Evolutionary conservation across 37 sponge, comb jelly and placozoan species (phyloP), one percentile per base, ranked within the genome.

Genomic region (Hexactinellida sp.): DNA sequence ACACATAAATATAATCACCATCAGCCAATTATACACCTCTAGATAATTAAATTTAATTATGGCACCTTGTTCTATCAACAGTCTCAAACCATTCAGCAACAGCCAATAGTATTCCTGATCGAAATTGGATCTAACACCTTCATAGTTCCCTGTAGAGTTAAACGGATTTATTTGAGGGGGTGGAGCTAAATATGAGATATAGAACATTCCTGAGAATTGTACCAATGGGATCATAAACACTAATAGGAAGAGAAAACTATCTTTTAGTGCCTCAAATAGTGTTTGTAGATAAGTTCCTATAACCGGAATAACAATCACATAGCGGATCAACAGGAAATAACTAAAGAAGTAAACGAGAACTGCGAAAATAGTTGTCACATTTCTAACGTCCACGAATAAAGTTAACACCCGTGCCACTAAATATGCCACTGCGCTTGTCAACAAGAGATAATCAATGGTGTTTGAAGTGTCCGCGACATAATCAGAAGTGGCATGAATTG

Each of bases 1-100:
- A 7, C 32, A 10, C 76, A 63, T 63, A 23, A 63, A 63, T 1
- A 63, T 23, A 7, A 63, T 10, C 25, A 63, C 76, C 76, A 63
- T 63, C 34, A 63, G 34, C 76, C 76, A 63, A 23, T 63, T 63
- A 23, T 63, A 63, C 25, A 25, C 76, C 76, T 63, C 76, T 23
- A 63, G 76, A 63, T 63, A 63, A 63, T 63, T 63, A 23, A 63
- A 63, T n/a, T 63, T 63, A n/a, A 63, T 63, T 3, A 63, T 63
- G 13, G 76, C 76, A 5, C 76, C 76, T 23, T 63, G 76, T 63
- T 63, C 76, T 63, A 63, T 28, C 34, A 63, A n/a, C 32, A 63
- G 76, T 32, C 76, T 23, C 34, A 63, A 10, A 1, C 76, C 76
- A n/a, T 10, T 63, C 5, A 63, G 76, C 3, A 63, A n/a, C 30